Percentiles rank a stretch among this genome's conserved stretches.
Conservation (phyloP, 2,113 vertebrate species). For the Gallinago jamesoni region DNA sequence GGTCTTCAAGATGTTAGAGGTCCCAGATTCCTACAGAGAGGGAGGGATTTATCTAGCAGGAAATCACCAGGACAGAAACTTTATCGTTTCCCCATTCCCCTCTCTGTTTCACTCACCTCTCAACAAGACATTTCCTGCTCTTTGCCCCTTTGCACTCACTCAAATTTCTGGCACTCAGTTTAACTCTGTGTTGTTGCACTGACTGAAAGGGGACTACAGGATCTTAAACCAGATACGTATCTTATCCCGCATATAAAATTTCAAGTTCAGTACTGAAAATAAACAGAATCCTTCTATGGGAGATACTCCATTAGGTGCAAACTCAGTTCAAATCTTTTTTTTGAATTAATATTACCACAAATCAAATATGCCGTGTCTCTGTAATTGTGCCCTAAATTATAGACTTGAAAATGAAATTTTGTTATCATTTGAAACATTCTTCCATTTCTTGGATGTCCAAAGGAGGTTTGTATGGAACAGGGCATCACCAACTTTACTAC, state of each 20-base stretch:
- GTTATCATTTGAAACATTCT: constrained; percentile 3
- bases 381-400: neutral
- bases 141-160: neutral
- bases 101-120: neutral
- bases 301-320: neutral
- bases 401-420: neutral
- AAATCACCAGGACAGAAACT: neutral
- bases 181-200: neutral
- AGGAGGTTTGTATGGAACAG: neutral
- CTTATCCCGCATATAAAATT: neutral
- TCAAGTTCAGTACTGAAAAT: neutral
- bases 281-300: neutral
- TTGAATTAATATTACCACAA: neutral
- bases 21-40: neutral
- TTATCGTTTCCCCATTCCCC: neutral
- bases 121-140: constrained; percentile 1
- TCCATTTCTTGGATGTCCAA: neutral
- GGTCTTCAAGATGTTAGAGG: neutral
- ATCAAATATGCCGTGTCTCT: neutral
- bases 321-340: neutral
- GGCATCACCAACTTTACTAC: neutral
- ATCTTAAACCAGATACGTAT: neutral
- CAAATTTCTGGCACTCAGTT: constrained; percentile 29
- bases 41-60: neutral
- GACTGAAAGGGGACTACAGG: neutral